phyloP scores from a whole-genome alignment of 2,888 invertebrate species.

The Argyra leucocephala region DNA sequence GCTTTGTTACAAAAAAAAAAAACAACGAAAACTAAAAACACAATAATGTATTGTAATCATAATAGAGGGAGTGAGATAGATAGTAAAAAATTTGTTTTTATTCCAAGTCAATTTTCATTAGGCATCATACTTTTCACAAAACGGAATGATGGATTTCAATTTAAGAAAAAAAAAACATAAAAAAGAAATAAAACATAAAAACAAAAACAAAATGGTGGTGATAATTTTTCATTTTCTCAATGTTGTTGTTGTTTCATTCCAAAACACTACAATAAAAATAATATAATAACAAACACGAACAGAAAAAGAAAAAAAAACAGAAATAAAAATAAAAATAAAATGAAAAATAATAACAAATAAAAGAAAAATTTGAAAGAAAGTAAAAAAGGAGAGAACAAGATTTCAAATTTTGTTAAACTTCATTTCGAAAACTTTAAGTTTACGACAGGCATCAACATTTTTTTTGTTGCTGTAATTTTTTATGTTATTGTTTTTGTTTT shows the following conservation, averaged over 20 bases:
- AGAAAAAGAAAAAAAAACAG: too few relatives aligned
- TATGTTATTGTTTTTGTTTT: background rate
- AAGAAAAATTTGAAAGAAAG: background rate
- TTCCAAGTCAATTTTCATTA: background rate
- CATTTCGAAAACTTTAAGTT: background rate
- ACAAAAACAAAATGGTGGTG: background rate
- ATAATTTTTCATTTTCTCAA: background rate
- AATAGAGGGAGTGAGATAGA: too few relatives aligned
- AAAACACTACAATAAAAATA: too few relatives aligned
- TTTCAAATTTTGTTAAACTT: background rate
- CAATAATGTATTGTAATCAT: too few relatives aligned
- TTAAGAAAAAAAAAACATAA: background rate
- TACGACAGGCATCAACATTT: background rate
- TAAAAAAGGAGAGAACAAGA: too few relatives aligned
- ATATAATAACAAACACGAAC: too few relatives aligned
- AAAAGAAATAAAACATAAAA: too few relatives aligned
- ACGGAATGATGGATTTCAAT: background rate
- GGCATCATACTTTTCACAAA: background rate
- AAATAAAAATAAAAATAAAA: background rate
- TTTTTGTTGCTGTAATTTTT: background rate
- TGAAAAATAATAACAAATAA: background rate
- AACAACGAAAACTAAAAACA: too few relatives aligned
- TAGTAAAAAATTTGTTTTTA: background rate
- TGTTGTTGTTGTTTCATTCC: background rate
- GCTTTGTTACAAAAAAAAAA: too few relatives aligned